Base-by-base conservation (phyloP, 2,888 invertebrate species). In the Halocaridina rubra region DNA sequence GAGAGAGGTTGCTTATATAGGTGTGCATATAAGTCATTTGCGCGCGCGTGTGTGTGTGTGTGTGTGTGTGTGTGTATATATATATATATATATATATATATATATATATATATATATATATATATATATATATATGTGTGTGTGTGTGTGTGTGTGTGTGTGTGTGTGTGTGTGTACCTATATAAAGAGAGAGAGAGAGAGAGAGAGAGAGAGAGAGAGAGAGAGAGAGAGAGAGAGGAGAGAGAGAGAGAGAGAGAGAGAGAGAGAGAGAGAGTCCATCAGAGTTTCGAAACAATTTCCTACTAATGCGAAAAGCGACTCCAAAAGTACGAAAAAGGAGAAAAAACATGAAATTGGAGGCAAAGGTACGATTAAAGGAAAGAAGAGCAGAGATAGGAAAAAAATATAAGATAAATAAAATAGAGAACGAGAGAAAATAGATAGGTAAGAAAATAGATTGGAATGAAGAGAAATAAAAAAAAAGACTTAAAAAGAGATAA, bases 221-320 rank as follows among this genome's bases (percentile, higher is more conserved):
- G 27, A 46, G 74, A 46, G 10, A 39, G 33, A 29, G 30, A 57
- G 39, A 29, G 30, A 29, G 24, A 7, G 46, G 13, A 29, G 27
- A 76, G 59, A 27, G 27, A 76, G n/a, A 53, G 53, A 76, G 57
- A 57, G 30, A 76, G 30, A 53, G n/a, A 24, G 53, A 76, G 30
- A 53, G 59, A 57, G 30, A 7, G 27, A 57, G 24, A 57, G 75
- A 76, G 59, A 53, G n/a, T n/a, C n/a, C n/a, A n/a, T n/a, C n/a
- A n/a, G n/a, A n/a, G n/a, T n/a, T n/a, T n/a, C n/a, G n/a, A n/a
- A n/a, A n/a, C n/a, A n/a, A n/a, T n/a, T n/a, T n/a, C n/a, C n/a
- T n/a, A n/a, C n/a, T n/a, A n/a, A n/a, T n/a, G n/a, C n/a, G n/a
- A n/a, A n/a, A n/a, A n/a, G n/a, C n/a, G n/a, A n/a, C n/a, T n/a